These are phyloP conservation scores for Altica lythri DNA, from an alignment of 2,888 invertebrate species.

Conservation along the genomic window DNA sequence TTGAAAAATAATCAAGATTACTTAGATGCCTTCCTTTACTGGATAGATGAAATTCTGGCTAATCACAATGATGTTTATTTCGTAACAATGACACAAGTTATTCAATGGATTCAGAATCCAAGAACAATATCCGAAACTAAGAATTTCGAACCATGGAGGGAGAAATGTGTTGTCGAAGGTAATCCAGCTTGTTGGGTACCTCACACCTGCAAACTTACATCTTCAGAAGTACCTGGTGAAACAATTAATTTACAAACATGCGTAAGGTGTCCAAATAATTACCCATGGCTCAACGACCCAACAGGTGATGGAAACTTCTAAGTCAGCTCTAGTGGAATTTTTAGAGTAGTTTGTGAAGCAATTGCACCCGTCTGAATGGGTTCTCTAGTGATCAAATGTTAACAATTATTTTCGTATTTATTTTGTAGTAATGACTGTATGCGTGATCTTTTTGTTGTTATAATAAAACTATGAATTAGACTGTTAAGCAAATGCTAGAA, in stretches of 20 bases:
- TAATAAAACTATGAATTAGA: constrained; percentile 50
- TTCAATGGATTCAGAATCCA: constrained; percentile 95
- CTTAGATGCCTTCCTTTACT: constrained; percentile 88
- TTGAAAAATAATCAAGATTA: constrained; percentile 90
- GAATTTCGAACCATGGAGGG: constrained; percentile 94
- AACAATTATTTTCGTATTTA: constrained; percentile 50
- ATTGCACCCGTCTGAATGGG: constrained; percentile 38
- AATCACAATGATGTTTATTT: constrained; percentile 92
- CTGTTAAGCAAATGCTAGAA: constrained; percentile 45
- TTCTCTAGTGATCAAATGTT: constrained; percentile 49
- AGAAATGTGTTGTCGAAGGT: constrained; percentile 89
- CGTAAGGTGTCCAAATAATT: constrained; percentile 90
- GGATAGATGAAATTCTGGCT: constrained; percentile 86
- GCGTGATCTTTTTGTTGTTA: constrained; percentile 53
- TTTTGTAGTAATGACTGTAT: constrained; percentile 52
- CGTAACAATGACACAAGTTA: constrained; percentile 94
- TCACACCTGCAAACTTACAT: constrained; percentile 87
- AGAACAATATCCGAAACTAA: constrained; percentile 81
- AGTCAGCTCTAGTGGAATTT: constrained; percentile 54
- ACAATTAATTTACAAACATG: constrained; percentile 93
- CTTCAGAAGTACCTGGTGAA: constrained; percentile 92
- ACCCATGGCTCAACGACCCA: constrained; percentile 94
- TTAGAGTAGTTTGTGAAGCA: constrained; percentile 39
- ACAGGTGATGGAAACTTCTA: constrained; percentile 90
- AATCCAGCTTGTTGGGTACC: constrained; percentile 85